phyloP scores from a whole-genome alignment of 1,140 invertebrate genomes.

The Ephestia elutella region DNA sequence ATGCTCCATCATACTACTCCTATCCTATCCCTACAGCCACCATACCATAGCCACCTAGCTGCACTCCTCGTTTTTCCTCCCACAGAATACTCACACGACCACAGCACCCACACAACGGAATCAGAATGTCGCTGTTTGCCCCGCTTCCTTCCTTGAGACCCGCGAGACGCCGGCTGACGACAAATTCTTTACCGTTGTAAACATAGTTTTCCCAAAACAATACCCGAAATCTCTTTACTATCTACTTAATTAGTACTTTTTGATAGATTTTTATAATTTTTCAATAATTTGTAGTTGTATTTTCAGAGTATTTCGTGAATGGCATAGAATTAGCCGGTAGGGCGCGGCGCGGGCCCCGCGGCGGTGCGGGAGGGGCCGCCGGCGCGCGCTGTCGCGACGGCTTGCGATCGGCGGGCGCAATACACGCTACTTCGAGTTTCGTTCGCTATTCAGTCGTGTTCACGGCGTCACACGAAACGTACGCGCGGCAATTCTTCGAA shows the following conservation, averaged over 20 bases:
- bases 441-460: constrained; percentile 54
- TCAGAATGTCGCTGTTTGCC: constrained; percentile 44
- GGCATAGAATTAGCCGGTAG: constrained; percentile 54
- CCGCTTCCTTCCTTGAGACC: constrained; percentile 52
- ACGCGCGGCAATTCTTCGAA: constrained; percentile 64
- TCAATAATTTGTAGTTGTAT: constrained; percentile 32
- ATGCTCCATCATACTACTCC: background rate
- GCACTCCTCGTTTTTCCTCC: constrained; percentile 51
- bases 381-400: constrained; percentile 33
- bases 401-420: constrained; percentile 24
- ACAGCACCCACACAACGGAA: constrained; percentile 26
- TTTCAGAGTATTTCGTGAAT: constrained; percentile 68
- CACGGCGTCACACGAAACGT: constrained; percentile 63
- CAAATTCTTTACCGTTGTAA: constrained; percentile 2
- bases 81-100: constrained; percentile 37
- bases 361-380: constrained; percentile 21
- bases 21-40: constrained; percentile 7
- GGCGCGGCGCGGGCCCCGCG: constrained; percentile 19
- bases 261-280: background rate
- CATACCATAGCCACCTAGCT: constrained; percentile 22
- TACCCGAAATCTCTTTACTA: background rate
- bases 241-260: background rate
- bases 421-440: constrained; percentile 35
- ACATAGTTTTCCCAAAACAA: background rate
- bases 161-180: constrained; percentile 28